phyloP scores from a whole-genome alignment of 2,888 invertebrate genomes.

The Itoplectis maculator region DNA sequence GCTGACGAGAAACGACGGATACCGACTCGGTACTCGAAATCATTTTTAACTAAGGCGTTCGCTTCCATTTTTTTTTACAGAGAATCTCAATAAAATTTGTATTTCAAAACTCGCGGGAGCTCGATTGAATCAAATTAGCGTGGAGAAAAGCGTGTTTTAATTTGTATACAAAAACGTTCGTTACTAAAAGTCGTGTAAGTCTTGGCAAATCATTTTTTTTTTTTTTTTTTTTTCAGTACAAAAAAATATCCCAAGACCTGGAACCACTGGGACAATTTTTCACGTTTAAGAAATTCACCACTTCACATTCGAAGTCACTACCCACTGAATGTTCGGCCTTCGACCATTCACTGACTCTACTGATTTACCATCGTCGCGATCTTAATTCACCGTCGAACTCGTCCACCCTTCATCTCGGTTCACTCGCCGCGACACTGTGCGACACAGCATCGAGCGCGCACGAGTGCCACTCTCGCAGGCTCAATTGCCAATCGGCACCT shows the following conservation, averaged over 20 bases:
- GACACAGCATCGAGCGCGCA: neutral
- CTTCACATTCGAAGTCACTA: neutral
- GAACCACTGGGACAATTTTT: no score
- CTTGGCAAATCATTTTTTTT: no score
- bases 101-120: slow-evolving; percentile 17
- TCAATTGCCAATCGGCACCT: slow-evolving; percentile 59
- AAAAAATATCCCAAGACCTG: no score
- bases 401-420: slow-evolving; percentile 2
- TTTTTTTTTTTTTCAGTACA: no score
- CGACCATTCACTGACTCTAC: neutral
- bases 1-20: slow-evolving; percentile 44
- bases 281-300: no score
- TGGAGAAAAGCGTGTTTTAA: no score
- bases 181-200: no score
- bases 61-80: neutral
- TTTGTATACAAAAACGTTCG: no score
- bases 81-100: neutral
- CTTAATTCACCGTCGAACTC: neutral
- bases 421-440: slow-evolving; percentile 12
- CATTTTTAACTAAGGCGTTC: neutral
- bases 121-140: no score
- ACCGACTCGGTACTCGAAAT: neutral
- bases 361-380: slow-evolving; percentile 3
- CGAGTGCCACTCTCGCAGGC: slow-evolving; percentile 44
- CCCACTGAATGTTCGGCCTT: neutral